Percentiles rank a stretch among this genome's conserved stretches.
These are phyloP conservation scores for Leucania comma DNA, from an alignment of 2,888 invertebrate species.

Conservation along the genomic window DNA sequence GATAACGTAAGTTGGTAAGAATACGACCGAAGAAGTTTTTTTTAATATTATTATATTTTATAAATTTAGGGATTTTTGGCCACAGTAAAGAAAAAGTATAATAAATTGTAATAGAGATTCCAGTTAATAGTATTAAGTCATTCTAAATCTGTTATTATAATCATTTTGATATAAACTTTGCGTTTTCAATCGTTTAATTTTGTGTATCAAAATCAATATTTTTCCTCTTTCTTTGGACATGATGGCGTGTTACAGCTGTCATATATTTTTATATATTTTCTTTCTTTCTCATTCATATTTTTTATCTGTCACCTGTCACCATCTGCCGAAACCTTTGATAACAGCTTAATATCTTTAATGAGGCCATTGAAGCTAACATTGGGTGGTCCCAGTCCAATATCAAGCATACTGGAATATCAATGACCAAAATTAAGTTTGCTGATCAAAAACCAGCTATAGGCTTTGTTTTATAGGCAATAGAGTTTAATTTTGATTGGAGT, in stretches of 20 bases:
- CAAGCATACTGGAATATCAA: constrained; percentile 57
- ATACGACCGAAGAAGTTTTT: too few relatives aligned
- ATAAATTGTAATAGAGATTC: too few relatives aligned
- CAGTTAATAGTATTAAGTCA: neutral
- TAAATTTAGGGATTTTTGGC: too few relatives aligned
- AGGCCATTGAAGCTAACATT: constrained; percentile 69
- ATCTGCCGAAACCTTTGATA: constrained; percentile 61
- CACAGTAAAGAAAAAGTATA: too few relatives aligned
- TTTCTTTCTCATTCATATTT: constrained; percentile 26
- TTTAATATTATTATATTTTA: too few relatives aligned
- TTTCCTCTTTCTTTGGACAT: neutral
- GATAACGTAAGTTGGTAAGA: too few relatives aligned
- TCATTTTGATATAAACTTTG: too few relatives aligned
- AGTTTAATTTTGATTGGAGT: constrained; percentile 7
- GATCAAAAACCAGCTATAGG: neutral
- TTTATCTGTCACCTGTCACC: constrained; percentile 72
- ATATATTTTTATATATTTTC: constrained; percentile 21
- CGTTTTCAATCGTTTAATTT: neutral
- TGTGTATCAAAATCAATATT: neutral
- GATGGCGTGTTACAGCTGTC: constrained; percentile 36
- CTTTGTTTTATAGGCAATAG: neutral
- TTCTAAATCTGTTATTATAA: neutral
- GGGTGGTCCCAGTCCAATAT: constrained; percentile 77
- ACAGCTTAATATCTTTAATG: constrained; percentile 72
- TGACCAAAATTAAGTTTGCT: constrained; percentile 33